Base-by-base conservation (phyloP, 2,113 vertebrate genomes). In the Grus americana region DNA sequence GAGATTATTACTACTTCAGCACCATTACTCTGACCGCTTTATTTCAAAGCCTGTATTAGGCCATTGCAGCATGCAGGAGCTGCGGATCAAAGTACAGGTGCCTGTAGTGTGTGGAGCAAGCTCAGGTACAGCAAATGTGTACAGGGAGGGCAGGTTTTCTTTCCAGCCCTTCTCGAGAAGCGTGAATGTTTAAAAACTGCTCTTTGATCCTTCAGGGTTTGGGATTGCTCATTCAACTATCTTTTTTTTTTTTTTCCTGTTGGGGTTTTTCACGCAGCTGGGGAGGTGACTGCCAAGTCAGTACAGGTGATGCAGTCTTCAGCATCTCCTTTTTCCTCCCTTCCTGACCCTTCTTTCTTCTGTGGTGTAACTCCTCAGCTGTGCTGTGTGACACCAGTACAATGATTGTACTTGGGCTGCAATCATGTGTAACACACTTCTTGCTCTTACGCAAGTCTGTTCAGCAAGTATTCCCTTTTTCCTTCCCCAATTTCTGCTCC, bases 101-200 rank as follows among this genome's bases (percentile, higher is more conserved):
- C 58, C 40, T 2, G 0, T 3, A 68, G 52, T 1, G 0, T 36
- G 24, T 82, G 78, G 79, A 52, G 76, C 47, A 87, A 92, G 65
- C 73, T 89, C 40, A 65, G 65, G 52, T 84, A n/a, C 38, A 34
- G 66, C 5, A 1, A 71, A 26, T 2, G 0, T 2, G 10, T 81
- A 82, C 71, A 93, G 58, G 59, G 80, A 88, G 40, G 74, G 70
- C 90, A 93, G 68, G 70, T 67, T 96, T 92, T 90, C 42, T 46
- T 84, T 91, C 30, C 47, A 86, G 32, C 6, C 19, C 71, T 94
- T 91, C 49, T 82, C 40, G 90, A 92, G 83, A 66, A 68, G 50
- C 3, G 2, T 75, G 15, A 36, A 49, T 44, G 32, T 89, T 87
- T 81, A 72, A 58, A 91, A 93, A 65, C 40, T 65, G 24, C 19